These are phyloP conservation scores for Paralvinella palmiformis DNA, from an alignment of 1,140 invertebrate species.

Conservation along the genomic window DNA sequence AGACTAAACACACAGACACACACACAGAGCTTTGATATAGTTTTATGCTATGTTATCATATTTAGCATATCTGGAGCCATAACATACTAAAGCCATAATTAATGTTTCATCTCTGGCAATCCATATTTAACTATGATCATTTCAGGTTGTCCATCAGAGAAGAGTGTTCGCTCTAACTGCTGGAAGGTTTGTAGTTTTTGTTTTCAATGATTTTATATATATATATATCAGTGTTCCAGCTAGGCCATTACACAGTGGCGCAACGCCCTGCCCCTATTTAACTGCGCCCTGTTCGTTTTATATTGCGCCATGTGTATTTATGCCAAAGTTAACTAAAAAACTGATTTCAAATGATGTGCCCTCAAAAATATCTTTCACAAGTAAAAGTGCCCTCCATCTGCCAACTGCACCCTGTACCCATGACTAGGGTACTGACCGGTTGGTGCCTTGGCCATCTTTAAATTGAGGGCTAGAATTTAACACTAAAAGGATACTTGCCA, in stretches of 20 bases:
- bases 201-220: background rate
- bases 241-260: too few relatives aligned
- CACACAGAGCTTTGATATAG: too few relatives aligned
- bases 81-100: background rate
- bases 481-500: too few relatives aligned
- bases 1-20: too few relatives aligned
- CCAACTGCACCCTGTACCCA: too few relatives aligned
- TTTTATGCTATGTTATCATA: conserved; percentile 19
- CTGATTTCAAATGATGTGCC: background rate
- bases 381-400: too few relatives aligned
- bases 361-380: background rate
- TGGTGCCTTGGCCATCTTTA: too few relatives aligned
- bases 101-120: conserved; percentile 3
- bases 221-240: background rate
- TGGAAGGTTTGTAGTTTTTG: conserved; percentile 7
- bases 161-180: conserved; percentile 6
- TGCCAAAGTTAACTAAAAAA: background rate
- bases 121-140: conserved; percentile 1
- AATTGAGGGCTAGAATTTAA: too few relatives aligned
- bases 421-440: too few relatives aligned
- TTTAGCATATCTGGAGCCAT: background rate
- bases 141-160: conserved; percentile 11
- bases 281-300: too few relatives aligned
- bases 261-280: too few relatives aligned
- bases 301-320: background rate